Evolutionary conservation across 2,113 vertebrate genomes (phyloP), one percentile per base, ranked within the genome.

Genomic region (Actinemys pallida): DNA sequence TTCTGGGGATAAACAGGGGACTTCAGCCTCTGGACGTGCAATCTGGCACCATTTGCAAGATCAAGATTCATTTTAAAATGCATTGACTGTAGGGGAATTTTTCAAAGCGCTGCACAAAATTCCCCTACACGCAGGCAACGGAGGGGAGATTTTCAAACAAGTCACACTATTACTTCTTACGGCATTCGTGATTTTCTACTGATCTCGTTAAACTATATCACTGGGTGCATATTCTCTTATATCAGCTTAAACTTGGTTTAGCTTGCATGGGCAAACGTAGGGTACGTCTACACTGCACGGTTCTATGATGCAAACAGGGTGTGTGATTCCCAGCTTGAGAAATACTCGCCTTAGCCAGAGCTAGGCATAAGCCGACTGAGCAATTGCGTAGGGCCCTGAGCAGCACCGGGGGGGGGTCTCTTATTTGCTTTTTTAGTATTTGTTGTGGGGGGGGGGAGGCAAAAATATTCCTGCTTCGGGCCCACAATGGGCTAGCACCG

Each of bases 31-130:
- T 11, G 39, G 39, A 75, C 82, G 92, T 96, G 72, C 95, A 92
- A 91, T 0, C 1, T 19, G 86, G 87, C 62, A 89, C 31, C 45
- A 50, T 88, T 95, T 94, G 86, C 88, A 87, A 83, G 69, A 90
- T 80, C 35, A 72, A 96, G 47, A 83, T 65, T 90, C 90, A 90
- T 95, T 75, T 89, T 90, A 93, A 96, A 95, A 91, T 27, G 83
- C 87, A 5, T 86, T 45, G 56, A 81, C 81, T 72, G 17, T 50
- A 94, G 90, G 82, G 54, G 93, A 91, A 0, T 35, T 54, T 95
- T 90, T 92, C 75, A 87, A 93, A 84, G 53, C 50, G n/a, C 83
- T 81, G 49, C 80, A 84, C 42, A 76, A 83, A 52, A 83, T 91
- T 39, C 80, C 96, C 42, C 80, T 92, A 53, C 75, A 89, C 39